phyloP scores from a whole-genome alignment of 1,140 invertebrate species.

The Zaprionus tsacasi region DNA sequence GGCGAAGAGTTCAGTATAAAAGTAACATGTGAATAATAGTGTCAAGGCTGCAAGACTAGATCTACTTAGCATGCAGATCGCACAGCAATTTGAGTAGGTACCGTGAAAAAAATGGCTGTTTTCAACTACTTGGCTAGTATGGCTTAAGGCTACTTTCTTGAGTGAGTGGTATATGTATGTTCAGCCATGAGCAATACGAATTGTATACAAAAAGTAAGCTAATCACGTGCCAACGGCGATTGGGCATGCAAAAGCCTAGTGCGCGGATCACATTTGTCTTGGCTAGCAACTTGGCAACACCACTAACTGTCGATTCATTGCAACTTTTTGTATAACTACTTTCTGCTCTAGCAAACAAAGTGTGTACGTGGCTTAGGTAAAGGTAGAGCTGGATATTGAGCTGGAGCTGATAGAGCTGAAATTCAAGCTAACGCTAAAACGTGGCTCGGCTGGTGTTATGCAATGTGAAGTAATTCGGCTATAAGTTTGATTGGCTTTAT shows the following conservation, averaged over 20 bases:
- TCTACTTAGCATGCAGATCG: slow-evolving; percentile 58
- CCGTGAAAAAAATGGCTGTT: slow-evolving; percentile 36
- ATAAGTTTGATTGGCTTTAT: slow-evolving; percentile 67
- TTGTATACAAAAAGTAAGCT: slow-evolving; percentile 52
- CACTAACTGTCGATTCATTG: slow-evolving; percentile 39
- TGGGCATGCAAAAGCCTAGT: slow-evolving; percentile 58
- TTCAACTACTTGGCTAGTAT: slow-evolving; percentile 20
- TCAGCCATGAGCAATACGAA: neutral
- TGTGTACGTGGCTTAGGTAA: slow-evolving; percentile 38
- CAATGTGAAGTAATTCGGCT: slow-evolving; percentile 65
- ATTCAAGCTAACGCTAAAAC: neutral
- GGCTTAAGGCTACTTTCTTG: slow-evolving; percentile 45
- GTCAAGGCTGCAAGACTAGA: slow-evolving; percentile 59
- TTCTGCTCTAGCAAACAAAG: slow-evolving; percentile 73
- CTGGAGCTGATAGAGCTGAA: neutral
- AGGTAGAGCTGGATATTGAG: slow-evolving; percentile 18
- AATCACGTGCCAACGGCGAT: slow-evolving; percentile 74
- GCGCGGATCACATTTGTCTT: slow-evolving; percentile 71
- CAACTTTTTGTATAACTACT: slow-evolving; percentile 39
- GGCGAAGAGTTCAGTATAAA: slow-evolving; percentile 12
- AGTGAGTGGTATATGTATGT: slow-evolving; percentile 47
- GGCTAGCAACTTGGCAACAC: slow-evolving; percentile 47
- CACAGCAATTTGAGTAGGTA: slow-evolving; percentile 60
- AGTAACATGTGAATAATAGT: slow-evolving; percentile 42
- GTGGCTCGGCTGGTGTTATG: slow-evolving; percentile 57